Conservation (phyloP, 1,140 invertebrate species). For the Drosophila teissieri region DNA sequence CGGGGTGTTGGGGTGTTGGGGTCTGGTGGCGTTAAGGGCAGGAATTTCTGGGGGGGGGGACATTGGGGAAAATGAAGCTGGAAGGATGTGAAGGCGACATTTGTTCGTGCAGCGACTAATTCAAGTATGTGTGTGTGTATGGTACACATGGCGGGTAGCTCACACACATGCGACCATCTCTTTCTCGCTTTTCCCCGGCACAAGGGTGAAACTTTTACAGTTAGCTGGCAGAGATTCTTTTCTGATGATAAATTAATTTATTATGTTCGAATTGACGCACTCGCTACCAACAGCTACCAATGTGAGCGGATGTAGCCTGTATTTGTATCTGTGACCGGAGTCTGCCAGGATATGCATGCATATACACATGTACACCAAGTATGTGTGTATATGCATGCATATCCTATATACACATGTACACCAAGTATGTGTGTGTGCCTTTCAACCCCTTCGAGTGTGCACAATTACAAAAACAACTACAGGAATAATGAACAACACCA, state of each 20-base stretch:
- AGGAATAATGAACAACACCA: constrained; percentile 80
- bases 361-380: background rate
- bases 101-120: constrained; percentile 44
- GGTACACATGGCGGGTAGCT: constrained; percentile 25
- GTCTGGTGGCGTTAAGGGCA: too few species aligned
- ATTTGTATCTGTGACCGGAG: constrained; percentile 26
- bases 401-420: background rate
- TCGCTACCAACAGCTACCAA: constrained; percentile 37
- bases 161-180: constrained; percentile 9
- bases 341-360: constrained; percentile 20
- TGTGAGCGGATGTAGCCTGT: constrained; percentile 54
- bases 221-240: constrained; percentile 81
- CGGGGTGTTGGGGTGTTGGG: too few species aligned
- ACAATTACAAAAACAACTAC: constrained; percentile 60
- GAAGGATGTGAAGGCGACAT: constrained; percentile 35
- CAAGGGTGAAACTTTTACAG: constrained; percentile 78
- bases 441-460: constrained; percentile 61
- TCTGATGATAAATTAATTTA: constrained; percentile 84
- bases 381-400: constrained; percentile 12
- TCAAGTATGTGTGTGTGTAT: constrained; percentile 51
- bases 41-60: background rate
- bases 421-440: constrained; percentile 27
- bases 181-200: constrained; percentile 13
- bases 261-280: constrained; percentile 83
- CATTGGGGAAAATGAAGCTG: constrained; percentile 1